Evolutionary conservation across 2,888 invertebrate genomes (phyloP).

Genomic region (Apantesis nais): DNA sequence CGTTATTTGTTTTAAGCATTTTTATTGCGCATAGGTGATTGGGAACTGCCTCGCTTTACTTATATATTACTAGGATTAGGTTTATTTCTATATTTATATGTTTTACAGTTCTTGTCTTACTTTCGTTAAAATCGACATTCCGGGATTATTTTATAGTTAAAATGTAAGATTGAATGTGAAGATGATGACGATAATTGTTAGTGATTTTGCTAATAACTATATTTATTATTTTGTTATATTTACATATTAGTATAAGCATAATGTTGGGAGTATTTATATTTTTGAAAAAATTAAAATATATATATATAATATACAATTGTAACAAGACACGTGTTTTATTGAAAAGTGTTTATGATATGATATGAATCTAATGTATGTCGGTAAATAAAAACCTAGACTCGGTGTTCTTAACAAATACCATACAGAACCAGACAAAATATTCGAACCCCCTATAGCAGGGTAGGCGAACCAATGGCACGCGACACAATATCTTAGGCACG

Average conservation of each 20-base stretch:
- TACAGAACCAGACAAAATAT: too few species aligned
- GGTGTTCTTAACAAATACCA: too few species aligned
- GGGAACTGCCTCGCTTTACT: slow-evolving; percentile 15
- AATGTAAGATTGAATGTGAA: slow-evolving; percentile 3
- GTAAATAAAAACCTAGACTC: neutral
- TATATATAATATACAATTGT: slow-evolving; percentile 35
- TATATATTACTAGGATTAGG: neutral
- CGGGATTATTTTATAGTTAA: slow-evolving; percentile 3
- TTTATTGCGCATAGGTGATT: slow-evolving; percentile 25
- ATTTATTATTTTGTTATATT: slow-evolving; percentile 21
- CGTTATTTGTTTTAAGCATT: slow-evolving; percentile 29
- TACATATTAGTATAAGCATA: slow-evolving; percentile 23
- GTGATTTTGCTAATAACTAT: slow-evolving; percentile 17
- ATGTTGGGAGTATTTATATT: slow-evolving; percentile 31
- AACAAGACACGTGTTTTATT: neutral
- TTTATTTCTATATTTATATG: slow-evolving; percentile 8
- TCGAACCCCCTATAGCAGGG: too few species aligned
- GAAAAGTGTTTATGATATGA: neutral
- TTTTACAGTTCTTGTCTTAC: neutral
- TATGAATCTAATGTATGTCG: neutral
- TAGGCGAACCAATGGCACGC: too few species aligned
- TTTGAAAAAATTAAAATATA: slow-evolving; percentile 34
- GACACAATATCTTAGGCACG: too few species aligned
- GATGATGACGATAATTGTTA: slow-evolving; percentile 5
- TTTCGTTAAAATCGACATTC: slow-evolving; percentile 30